Percentiles rank a stretch among this genome's conserved stretches.
These are phyloP conservation scores for Anarrhichthys ocellatus DNA, from an alignment of 2,113 vertebrate genomes.

Conservation along the genomic window DNA sequence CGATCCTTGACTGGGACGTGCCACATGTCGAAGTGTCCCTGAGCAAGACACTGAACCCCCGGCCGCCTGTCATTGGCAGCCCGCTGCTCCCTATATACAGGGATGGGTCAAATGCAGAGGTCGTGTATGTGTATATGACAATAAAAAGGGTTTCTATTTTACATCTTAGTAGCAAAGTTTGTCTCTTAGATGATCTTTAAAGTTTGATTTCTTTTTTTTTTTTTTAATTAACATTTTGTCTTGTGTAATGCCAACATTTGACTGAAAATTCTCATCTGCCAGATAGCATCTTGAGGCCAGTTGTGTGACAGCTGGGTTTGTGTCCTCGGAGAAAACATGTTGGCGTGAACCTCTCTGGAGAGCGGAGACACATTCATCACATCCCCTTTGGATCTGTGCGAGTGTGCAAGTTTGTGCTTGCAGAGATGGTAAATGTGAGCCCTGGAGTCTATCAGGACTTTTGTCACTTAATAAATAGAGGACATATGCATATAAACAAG, in stretches of 20 bases:
- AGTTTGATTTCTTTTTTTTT: neutral
- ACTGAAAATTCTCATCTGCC: conserved; percentile 47
- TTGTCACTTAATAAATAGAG: neutral
- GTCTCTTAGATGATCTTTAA: conserved; percentile 25
- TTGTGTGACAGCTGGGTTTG: conserved; percentile 55
- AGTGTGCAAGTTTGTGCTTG: conserved; percentile 9
- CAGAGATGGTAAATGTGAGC: conserved; percentile 8
- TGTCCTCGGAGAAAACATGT: conserved; percentile 50
- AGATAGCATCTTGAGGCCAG: conserved; percentile 47
- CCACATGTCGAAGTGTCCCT: no score
- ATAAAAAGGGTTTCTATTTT: no score
- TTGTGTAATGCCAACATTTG: conserved; percentile 38
- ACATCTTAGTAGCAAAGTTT: conserved; percentile 18
- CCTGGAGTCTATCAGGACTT: conserved; percentile 16
- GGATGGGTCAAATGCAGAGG: no score
- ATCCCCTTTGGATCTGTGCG: conserved; percentile 28
- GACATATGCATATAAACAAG: neutral
- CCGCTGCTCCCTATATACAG: no score
- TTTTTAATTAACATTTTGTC: neutral
- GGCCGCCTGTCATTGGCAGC: no score
- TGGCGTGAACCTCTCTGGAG: conserved; percentile 33
- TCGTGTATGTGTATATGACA: no score
- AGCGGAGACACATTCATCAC: conserved; percentile 32
- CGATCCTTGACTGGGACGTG: no score
- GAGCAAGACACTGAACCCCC: no score